Evolutionary conservation across 2,888 invertebrate species (phyloP), one percentile per base, ranked within the genome.

Genomic region (Altica lythri): DNA sequence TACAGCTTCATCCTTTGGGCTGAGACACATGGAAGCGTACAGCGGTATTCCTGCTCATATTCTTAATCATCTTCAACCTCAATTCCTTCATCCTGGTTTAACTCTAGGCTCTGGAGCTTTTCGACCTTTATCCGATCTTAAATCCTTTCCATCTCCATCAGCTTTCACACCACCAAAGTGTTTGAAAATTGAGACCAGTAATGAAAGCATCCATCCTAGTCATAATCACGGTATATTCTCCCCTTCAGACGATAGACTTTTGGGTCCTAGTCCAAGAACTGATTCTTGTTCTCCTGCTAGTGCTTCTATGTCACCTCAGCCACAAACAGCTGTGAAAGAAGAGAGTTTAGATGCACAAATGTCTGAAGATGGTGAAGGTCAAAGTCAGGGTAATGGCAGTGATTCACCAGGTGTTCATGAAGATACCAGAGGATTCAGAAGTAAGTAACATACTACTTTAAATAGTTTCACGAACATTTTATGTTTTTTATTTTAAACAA

Each of bases 91-190:
- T 68, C 86, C 86, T 18, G 79, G 80, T 32, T 76, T 88, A 56
- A 83, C 85, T 32, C 80, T 84, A 63, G 81, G 81, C 55, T 78
- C 80, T 40, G 81, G 82, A 57, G 82, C 82, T 30, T 84, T 83
- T 69, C 78, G 83, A 55, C 83, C 83, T 2, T 72, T 83, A 50
- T 81, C 83, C 53, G 78, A 82, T 61, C 75, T 81, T 55, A 79
- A 81, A 70, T 77, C 81, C 64, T 79, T 81, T 62, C 75, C 76
- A 14, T 77, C 78, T 35, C 81, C 83, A 51, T 86, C 86, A 68
- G 86, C 86, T 14, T 87, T 86, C 74, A 85, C 85, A 67, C 85
- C 86, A 83, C 86, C 86, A 30, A 86, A 86, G 77, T 86, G 86
- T 71, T 78, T 79, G 59, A 80, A 79, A 72, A 76, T 79, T 63